Conservation (phyloP, 2,888 invertebrate genomes). For the Leucophenga montana region DNA sequence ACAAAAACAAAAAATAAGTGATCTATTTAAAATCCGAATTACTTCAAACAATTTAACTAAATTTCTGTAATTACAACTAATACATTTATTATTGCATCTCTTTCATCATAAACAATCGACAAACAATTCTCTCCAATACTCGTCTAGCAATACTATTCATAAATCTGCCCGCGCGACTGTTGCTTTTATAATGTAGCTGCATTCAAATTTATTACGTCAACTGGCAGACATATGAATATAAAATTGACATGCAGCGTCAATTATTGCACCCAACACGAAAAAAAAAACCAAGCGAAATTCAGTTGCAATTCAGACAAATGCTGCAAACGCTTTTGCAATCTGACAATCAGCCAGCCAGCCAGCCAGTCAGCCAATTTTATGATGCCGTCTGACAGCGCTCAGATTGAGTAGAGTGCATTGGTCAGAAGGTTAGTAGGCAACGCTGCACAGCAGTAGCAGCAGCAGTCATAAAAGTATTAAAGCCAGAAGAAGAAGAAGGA, state of each 20-base stretch:
- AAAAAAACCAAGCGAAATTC: background rate
- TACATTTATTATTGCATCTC: too few species aligned
- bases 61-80: too few species aligned
- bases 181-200: too few species aligned
- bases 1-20: background rate
- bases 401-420: constrained; percentile 3
- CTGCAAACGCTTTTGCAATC: background rate
- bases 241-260: constrained; percentile 39
- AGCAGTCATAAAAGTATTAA: background rate
- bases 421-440: constrained; percentile 19
- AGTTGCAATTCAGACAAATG: background rate
- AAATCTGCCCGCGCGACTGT: too few species aligned
- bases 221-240: background rate
- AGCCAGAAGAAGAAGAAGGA: too few species aligned
- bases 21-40: background rate
- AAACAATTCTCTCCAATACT: too few species aligned
- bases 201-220: constrained; percentile 6
- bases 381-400: constrained; percentile 10
- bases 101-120: too few species aligned
- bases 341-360: background rate
- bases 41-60: too few species aligned
- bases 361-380: constrained; percentile 1
- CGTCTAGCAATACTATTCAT: too few species aligned
- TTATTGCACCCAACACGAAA: constrained; percentile 1
- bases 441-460: background rate